Evolutionary conservation across 1,140 invertebrate species (phyloP), one percentile per base, ranked within the genome.

Genomic region (Heliconius congener): DNA sequence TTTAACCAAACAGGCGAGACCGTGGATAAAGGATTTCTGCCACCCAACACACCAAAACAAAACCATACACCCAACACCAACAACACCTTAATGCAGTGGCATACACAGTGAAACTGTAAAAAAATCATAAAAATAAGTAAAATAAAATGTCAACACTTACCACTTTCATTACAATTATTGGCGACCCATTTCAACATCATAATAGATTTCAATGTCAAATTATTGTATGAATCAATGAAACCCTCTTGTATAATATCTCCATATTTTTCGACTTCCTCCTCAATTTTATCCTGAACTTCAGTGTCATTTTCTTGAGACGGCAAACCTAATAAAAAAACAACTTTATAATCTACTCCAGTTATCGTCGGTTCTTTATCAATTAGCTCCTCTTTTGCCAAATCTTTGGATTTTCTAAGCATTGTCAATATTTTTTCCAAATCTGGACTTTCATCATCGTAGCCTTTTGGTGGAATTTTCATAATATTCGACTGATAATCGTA

Each of bases 211-310:
- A 99, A 90, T 0, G 98, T 99, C 73, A 99, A 95, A 96, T 99
- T 99, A 89, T 98, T 97, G 91, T 99, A 99, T 1, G 97, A 97
- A 91, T 99, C 98, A 16, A 97, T 88, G 89, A 99, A 99, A 75
- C 96, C 96, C 91, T 98, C 98, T 94, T 99, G 97, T 57, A 99
- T 97, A n/a, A 99, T 96, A 91, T 99, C 98, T 39, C 96, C 96
- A 84, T 96, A 96, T 39, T 93, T 92, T 4, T 95, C 90, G 71
- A 94, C 96, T 86, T 97, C 97, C 50, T 95, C 95, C 3, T 91
- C 90, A 39, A 97, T 95, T 75, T 91, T 94, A 82, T 88, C 93
- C 94, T 96, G 95, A 8, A 95, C 84, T 9, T 88, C 85, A 57
- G 90, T 90, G 72, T 88, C 85, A 42, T 93, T 93, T 3, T 86